A percentile compares a stretch with the other conserved stretches of the same genome.
Evolutionary conservation across 2,797 vertebrate species (phyloP).

Genomic region (Cephalopachus bancanus): DNA sequence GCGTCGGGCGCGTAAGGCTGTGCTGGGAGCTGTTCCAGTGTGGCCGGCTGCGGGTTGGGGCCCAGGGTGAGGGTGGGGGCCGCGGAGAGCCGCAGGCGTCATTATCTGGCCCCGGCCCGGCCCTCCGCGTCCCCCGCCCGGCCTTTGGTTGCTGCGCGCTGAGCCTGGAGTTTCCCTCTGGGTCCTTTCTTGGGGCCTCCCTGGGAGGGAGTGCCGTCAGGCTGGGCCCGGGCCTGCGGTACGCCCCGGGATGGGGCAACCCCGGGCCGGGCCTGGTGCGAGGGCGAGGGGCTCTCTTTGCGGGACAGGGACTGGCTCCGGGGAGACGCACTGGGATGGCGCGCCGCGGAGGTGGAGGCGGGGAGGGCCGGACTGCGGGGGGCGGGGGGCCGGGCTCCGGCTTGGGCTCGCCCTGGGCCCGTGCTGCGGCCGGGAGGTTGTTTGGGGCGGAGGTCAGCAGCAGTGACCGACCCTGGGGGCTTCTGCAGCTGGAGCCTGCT

Average conservation of each 20-base stretch:
- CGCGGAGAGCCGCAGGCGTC: constrained; percentile 83
- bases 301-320: constrained; percentile 91
- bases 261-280: constrained; percentile 89
- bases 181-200: constrained; percentile 88
- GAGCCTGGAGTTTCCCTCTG: constrained; percentile 90
- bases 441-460: constrained; percentile 88
- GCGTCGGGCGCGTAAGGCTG: constrained; percentile 88
- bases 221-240: constrained; percentile 83
- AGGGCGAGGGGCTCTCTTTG: constrained; percentile 95
- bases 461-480: constrained; percentile 78
- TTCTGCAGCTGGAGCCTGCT: constrained; percentile 91
- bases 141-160: constrained; percentile 90
- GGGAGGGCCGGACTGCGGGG: constrained; percentile 89
- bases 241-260: constrained; percentile 82
- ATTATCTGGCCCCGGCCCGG: constrained; percentile 92
- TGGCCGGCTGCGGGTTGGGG: constrained; percentile 80
- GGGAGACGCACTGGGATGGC: constrained; percentile 93
- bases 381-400: constrained; percentile 87
- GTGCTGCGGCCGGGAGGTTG: constrained; percentile 86
- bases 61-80: constrained; percentile 76
- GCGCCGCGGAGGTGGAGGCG: constrained; percentile 78
- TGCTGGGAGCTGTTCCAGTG: constrained; percentile 88
- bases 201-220: constrained; percentile 88
- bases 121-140: constrained; percentile 88
- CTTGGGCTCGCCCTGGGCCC: constrained; percentile 14